Percentiles rank a stretch among this genome's conserved stretches.
Evolutionary conservation across 1,140 invertebrate genomes (phyloP).

Genomic region (Monochamus saltuarius): DNA sequence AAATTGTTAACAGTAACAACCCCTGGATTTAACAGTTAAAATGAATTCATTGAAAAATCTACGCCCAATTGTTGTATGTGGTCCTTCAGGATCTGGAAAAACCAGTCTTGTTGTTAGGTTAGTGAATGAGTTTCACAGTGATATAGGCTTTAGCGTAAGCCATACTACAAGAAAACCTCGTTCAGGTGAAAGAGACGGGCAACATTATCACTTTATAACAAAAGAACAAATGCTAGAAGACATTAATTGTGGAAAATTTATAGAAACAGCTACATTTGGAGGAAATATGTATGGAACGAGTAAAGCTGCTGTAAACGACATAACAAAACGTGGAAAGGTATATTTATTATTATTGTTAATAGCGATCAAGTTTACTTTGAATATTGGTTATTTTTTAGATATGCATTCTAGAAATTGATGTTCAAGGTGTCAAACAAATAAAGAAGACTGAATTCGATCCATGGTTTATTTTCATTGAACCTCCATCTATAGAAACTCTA

Average conservation of each 20-base stretch:
- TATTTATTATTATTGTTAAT: conserved; percentile 64
- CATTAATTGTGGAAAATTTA: conserved; percentile 81
- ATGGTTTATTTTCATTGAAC: conserved; percentile 88
- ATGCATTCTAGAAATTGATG: conserved; percentile 83
- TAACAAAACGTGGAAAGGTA: conserved; percentile 77
- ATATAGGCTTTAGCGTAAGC: conserved; percentile 92
- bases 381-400: conserved; percentile 23
- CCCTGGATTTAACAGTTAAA: too few relatives aligned
- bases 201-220: conserved; percentile 89
- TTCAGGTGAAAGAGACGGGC: conserved; percentile 71
- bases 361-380: background rate
- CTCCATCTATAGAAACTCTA: conserved; percentile 80
- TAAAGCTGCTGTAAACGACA: conserved; percentile 81
- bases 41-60: background rate
- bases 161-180: conserved; percentile 81
- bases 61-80: conserved; percentile 82
- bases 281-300: conserved; percentile 97
- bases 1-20: too few relatives aligned
- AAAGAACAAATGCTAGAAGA: conserved; percentile 73
- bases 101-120: conserved; percentile 86
- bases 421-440: conserved; percentile 93
- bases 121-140: conserved; percentile 84
- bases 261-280: conserved; percentile 90
- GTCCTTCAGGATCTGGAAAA: conserved; percentile 95
- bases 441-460: conserved; percentile 83